A percentile compares a stretch with the other conserved stretches of the same genome.
These are phyloP conservation scores for Halocaridina rubra DNA, from an alignment of 2,888 invertebrate species.

Conservation along the genomic window DNA sequence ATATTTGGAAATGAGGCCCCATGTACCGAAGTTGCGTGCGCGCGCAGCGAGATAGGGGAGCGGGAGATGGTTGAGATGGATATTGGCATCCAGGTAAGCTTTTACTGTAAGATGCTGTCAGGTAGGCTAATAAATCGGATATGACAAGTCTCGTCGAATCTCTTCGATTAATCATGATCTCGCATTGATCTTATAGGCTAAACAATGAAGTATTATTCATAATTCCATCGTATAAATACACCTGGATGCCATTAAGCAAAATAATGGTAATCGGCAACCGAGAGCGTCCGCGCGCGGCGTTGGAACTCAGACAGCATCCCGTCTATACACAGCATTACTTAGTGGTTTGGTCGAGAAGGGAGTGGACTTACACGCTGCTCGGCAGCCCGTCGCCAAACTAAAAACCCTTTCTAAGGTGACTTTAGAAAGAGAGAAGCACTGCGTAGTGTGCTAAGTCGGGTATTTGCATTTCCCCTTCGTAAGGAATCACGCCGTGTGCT, in stretches of 20 bases:
- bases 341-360: conserved; percentile 34
- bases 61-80: conserved; percentile 40
- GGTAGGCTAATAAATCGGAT: too few relatives aligned
- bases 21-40: conserved; percentile 22
- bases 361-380: conserved; percentile 5
- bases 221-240: too few relatives aligned
- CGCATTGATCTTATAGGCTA: not conserved
- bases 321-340: conserved; percentile 40
- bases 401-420: too few relatives aligned
- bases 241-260: conserved; percentile 19
- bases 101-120: conserved; percentile 26
- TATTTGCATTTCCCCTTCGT: conserved; percentile 2
- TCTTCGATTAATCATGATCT: not conserved
- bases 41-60: conserved; percentile 31
- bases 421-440: too few relatives aligned
- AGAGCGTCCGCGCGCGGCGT: conserved; percentile 43
- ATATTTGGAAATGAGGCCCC: conserved; percentile 30
- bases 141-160: too few relatives aligned
- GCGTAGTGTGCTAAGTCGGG: conserved; percentile 19
- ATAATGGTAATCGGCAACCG: conserved; percentile 45
- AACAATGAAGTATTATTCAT: too few relatives aligned
- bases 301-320: conserved; percentile 41
- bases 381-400: conserved; percentile 8
- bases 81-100: conserved; percentile 42
- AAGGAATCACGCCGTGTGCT: conserved; percentile 7